Base-by-base conservation (phyloP, 2,888 invertebrate genomes). In the Drosophila neonasuta region DNA sequence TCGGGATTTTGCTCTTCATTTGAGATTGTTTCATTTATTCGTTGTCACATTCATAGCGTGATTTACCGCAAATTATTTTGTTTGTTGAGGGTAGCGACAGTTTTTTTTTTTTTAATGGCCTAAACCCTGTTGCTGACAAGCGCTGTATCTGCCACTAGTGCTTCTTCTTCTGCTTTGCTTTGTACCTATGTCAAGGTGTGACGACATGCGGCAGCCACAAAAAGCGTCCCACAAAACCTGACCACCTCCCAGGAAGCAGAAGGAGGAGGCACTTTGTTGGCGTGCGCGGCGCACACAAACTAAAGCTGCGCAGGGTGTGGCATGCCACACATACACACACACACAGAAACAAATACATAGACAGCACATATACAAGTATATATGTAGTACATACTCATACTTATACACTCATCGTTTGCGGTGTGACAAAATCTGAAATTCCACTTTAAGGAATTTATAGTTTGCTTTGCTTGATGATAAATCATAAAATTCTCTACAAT, bases 241-340 rank as follows among this genome's bases (percentile, higher is more conserved):
- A 10, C 30, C 17, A 9, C 41, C 30, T 10, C n/a, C 32, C 11
- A 6, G 34, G 34, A 4, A 3, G 34, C 5, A 5, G 36, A 6
- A 24, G 34, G 34, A 11, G 4, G 34, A n/a, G 36, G 36, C 34
- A 44, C 39, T 55, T 60, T 54, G 49, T 60, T 49, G 46, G 57
- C 42, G 36, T 54, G 54, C 65, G 75, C 56, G 65, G 70, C 75
- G 60, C 68, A 57, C 57, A 50, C 36, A 63, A 63, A 61, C 62
- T 39, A 52, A 54, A 30, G 61, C 50, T 73, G 71, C 72, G 72
- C 77, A 79, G 78, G 78, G 78, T 80, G 78, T 78, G 77, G 24
- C 46, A 32, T 41, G 58, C 64, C 50, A 64, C 55, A 56, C 44
- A 58, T 48, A 74, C 58, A 64, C 42, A 66, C 30, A 56, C 44